These are phyloP conservation scores for Cryptocheilus praepositus DNA, from an alignment of 2,888 invertebrate genomes.

Conservation along the genomic window DNA sequence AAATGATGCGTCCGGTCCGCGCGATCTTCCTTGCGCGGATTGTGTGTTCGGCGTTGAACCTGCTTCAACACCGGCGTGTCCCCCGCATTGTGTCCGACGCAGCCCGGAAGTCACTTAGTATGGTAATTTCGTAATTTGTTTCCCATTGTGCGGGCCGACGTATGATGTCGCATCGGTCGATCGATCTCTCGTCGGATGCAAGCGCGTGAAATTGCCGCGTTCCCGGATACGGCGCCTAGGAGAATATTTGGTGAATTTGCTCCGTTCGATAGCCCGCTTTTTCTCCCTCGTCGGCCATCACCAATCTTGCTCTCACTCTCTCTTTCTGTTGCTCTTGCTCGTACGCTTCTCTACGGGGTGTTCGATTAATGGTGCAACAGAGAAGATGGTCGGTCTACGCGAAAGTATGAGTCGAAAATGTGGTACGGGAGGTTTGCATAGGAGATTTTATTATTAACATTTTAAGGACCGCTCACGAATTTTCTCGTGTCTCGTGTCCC, in stretches of 20 bases:
- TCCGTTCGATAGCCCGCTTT: conserved; percentile 23
- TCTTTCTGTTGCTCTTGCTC: background rate
- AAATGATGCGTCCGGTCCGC: conserved; percentile 46
- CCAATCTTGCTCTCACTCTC: background rate
- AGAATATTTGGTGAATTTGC: conserved; percentile 49
- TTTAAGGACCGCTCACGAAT: no score
- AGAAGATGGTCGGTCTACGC: no score
- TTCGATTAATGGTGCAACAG: no score
- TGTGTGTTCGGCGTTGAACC: conserved; percentile 37
- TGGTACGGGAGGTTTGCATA: no score
- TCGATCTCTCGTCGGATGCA: conserved; percentile 57
- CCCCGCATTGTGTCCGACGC: conserved; percentile 43
- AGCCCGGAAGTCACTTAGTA: conserved; percentile 63
- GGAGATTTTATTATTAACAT: no score
- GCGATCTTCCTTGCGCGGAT: conserved; percentile 47
- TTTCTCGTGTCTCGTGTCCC: no score
- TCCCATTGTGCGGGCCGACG: conserved; percentile 59
- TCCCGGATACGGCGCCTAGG: conserved; percentile 42
- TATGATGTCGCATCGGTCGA: conserved; percentile 59
- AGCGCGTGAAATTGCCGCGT: conserved; percentile 56
- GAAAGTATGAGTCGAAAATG: no score
- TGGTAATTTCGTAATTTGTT: conserved; percentile 67
- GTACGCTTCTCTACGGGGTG: background rate
- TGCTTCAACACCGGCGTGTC: conserved; percentile 41
- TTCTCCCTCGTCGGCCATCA: background rate